Evolutionary conservation across 2,113 vertebrate genomes (phyloP).

Genomic region (Baryphthengus martii): DNA sequence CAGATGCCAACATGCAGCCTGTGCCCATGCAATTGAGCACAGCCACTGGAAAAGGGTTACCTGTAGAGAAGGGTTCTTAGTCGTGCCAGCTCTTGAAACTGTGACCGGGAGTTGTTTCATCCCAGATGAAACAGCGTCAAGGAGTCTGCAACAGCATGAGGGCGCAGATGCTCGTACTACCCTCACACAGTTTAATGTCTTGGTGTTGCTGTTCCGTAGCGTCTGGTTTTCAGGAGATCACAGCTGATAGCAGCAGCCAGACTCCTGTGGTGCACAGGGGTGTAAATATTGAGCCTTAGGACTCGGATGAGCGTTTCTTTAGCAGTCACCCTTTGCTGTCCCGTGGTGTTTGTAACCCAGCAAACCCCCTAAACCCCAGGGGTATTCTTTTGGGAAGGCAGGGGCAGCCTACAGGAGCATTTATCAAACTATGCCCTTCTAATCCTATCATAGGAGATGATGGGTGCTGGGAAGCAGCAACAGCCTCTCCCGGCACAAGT

Average conservation of each 20-base stretch:
- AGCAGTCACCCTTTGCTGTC: background rate
- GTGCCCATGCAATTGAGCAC: background rate
- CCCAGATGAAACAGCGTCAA: background rate
- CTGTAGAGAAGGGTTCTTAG: background rate
- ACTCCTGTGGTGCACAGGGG: background rate
- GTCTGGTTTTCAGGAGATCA: background rate
- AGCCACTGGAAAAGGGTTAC: background rate
- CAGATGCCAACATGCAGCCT: background rate
- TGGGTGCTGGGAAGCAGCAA: background rate
- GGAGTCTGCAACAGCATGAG: background rate
- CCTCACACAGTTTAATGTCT: background rate
- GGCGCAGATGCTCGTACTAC: background rate
- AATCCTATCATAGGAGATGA: background rate
- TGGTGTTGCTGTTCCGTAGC: background rate
- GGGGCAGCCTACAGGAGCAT: background rate
- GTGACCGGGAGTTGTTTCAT: background rate
- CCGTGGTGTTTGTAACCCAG: background rate
- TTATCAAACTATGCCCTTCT: background rate
- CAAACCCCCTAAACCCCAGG: background rate
- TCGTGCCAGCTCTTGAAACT: background rate
- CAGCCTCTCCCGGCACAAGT: background rate
- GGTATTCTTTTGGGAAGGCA: background rate
- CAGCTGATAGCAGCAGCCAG: background rate
- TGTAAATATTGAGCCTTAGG: background rate
- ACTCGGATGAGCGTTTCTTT: background rate